Base-by-base conservation (phyloP, 2,797 vertebrate species). In the Pagetopsis macropterus region DNA sequence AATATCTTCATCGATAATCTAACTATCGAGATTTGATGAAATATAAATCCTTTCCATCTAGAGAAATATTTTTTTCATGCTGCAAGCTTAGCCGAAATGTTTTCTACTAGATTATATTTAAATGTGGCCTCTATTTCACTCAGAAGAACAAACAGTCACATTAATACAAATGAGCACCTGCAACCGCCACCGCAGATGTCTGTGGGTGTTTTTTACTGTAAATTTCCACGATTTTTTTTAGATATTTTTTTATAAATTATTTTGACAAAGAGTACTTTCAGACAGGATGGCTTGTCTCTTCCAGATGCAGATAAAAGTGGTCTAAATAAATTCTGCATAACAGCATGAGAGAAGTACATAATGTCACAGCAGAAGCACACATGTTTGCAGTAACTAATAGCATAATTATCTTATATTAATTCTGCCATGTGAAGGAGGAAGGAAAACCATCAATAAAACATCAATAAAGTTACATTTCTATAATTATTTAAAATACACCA, bases 151-250 rank as follows among this genome's bases (percentile, higher is more conserved):
- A 92, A 90, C 84, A 82, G 86, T 83, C 56, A 17, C 73, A 78
- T 78, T 84, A 72, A 94, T 85, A 91, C 93, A 95, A 94, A 95
- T 94, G 92, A 94, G 88, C 94, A 95, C 92, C 93, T 95, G 94
- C 84, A 82, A 90, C 89, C 75, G 9, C 76, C 85, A 84, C 90
- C 91, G 54, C 91, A 93, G 92, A 94, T 92, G 94, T 93, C 77
- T 82, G 88, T 81, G 88, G 84, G 84, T 84, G 80, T 87, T 89
- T 88, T 82, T 82, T 56, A 71, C 81, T 87, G 85, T 82, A 90
- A 84, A 87, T 91, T 93, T 92, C 90, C 87, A 82, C 65, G 84
- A 84, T 89, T 81, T 78, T 84, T 83, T 89, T 54, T 48, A 73
- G 37, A 88, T 64, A 90, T 91, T 91, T 91, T 91, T 91, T 90